Base-by-base conservation (phyloP, 2,113 vertebrate genomes). In the Tinamus guttatus region DNA sequence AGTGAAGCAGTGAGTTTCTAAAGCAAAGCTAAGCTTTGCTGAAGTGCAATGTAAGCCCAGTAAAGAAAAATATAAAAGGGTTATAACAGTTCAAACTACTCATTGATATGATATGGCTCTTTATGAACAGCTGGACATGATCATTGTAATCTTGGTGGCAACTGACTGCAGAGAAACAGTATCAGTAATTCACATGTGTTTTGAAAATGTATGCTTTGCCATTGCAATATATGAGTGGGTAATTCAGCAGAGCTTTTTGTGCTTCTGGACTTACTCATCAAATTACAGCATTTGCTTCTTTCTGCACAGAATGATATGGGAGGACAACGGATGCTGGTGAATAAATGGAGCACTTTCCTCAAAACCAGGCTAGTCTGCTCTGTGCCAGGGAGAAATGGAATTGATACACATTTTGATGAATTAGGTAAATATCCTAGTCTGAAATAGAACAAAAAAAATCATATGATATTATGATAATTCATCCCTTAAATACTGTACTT, bases 391-490 rank as follows among this genome's bases (percentile, higher is more conserved):
- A 96, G 95, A 69, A 99, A 99, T 3, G 99, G 99, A 94, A 99
- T 99, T 52, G 98, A 99, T 92, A 99, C 99, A 0, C 97, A 99
- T 96, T 99, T 99, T 97, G 99, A 99, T 95, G 98, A 99, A 85
- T 97, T 99, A 34, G 99, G 99, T 99, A 98, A 97, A 71, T 87
- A 80, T 81, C n/a, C 7, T 69, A 49, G 13, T 15, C 15, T 67
- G 18, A 36, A 82, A 64, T 9, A 60, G 84, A 70, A 25, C 49
- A 41, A 73, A 84, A 95, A 52, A 3, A 19, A 18, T 28, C 9
- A 8, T 36, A 3, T 40, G 12, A 21, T 3, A 59, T 88, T 7
- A 54, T 47, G 13, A 64, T 49, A 85, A 58, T 11, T 38, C 22
- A 34, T 40, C 11, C 47, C 22, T 36, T 54, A 58, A 85, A 60